Evolutionary conservation across 2,113 vertebrate species (phyloP).

Genomic region (Calidris pugnax): DNA sequence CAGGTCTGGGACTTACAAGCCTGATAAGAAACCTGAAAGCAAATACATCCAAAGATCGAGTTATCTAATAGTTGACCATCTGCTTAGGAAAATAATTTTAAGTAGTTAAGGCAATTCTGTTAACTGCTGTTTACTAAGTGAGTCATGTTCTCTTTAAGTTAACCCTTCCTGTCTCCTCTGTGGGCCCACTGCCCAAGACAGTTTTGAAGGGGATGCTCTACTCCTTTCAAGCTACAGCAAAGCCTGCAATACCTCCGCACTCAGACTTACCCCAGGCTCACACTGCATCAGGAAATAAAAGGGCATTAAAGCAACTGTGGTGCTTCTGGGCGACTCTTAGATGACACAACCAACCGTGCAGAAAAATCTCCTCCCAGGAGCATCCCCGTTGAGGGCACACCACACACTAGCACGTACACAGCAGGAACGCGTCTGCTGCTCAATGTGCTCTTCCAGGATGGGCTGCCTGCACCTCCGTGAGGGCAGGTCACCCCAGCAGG

Average conservation of each 20-base stretch:
- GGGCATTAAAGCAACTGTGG: neutral
- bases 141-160: conserved; percentile 30
- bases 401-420: accelerated
- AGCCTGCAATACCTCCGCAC: neutral
- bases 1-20: neutral
- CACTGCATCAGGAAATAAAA: neutral
- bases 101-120: conserved; percentile 38
- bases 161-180: neutral
- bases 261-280: neutral
- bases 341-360: accelerated
- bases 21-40: conserved; percentile 21
- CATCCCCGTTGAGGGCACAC: neutral
- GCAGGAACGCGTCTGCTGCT: neutral
- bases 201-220: neutral
- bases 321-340: neutral
- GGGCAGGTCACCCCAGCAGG: neutral
- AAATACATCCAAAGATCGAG: conserved; percentile 2
- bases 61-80: conserved; percentile 58
- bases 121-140: conserved; percentile 37
- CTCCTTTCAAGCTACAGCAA: neutral
- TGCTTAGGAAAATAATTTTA: conserved; percentile 54
- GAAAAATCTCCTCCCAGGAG: neutral
- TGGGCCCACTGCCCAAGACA: neutral
- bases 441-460: accelerated
- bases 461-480: accelerated